A percentile compares a stretch with the other conserved stretches of the same genome.
Conservation (phyloP, 2,113 vertebrate genomes). For the Hippocampus zosterae region DNA sequence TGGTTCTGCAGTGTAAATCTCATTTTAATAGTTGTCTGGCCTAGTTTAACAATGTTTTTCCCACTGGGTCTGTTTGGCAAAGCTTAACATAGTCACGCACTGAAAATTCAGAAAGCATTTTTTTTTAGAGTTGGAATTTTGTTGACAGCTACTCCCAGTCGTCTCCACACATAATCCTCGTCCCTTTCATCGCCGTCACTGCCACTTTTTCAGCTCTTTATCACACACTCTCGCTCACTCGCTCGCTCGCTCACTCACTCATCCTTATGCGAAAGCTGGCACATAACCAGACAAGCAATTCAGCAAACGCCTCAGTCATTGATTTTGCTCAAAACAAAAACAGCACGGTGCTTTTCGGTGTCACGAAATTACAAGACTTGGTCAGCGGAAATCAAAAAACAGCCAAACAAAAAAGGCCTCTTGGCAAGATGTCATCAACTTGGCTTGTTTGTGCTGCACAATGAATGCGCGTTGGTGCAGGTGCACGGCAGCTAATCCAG, state of each 20-base stretch:
- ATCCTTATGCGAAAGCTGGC: constrained; percentile 26
- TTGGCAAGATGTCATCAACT: background rate
- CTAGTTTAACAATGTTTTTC: constrained; percentile 15
- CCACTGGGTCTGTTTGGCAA: constrained; percentile 11
- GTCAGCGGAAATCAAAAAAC: constrained; percentile 4
- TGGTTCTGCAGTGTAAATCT: background rate
- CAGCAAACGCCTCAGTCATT: constrained; percentile 39
- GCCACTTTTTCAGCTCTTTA: constrained; percentile 17
- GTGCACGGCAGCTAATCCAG: constrained; percentile 33
- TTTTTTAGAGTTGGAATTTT: constrained; percentile 11
- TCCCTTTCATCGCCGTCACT: constrained; percentile 23
- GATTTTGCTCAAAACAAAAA: constrained; percentile 33
- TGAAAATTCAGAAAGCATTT: constrained; percentile 15
- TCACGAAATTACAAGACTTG: constrained; percentile 24
- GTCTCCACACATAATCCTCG: constrained; percentile 26
- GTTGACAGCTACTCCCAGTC: constrained; percentile 7
- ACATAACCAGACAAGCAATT: constrained; percentile 36
- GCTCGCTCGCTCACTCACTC: constrained; percentile 18
- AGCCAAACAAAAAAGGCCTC: background rate
- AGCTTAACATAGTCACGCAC: constrained; percentile 3
- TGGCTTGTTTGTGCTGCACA: constrained; percentile 37
- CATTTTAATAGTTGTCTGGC: constrained; percentile 12
- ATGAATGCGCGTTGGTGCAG: constrained; percentile 36
- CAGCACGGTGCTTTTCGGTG: constrained; percentile 31
- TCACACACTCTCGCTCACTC: background rate